Conservation (phyloP, 2,888 invertebrate species). For the Eupithecia abbreviata region DNA sequence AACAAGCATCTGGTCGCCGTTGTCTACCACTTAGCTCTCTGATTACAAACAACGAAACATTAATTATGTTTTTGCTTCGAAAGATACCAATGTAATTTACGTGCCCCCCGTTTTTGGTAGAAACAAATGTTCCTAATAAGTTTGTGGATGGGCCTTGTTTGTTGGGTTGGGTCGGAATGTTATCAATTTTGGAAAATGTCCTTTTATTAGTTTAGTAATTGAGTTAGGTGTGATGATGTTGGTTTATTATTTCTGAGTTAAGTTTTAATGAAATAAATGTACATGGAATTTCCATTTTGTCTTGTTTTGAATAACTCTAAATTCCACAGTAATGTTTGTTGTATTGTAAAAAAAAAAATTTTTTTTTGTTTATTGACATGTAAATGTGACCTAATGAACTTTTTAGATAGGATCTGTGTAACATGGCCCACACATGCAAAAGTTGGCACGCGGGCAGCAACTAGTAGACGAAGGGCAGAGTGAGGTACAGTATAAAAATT, state of each 20-base stretch:
- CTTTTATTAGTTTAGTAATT: constrained; percentile 32
- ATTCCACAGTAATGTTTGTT: no score
- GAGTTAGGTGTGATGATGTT: constrained; percentile 25
- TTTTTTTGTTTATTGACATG: no score
- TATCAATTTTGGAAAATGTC: constrained; percentile 38
- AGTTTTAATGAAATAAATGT: not conserved
- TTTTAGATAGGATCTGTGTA: no score
- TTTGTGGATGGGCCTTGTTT: constrained; percentile 56
- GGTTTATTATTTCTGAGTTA: constrained; percentile 18
- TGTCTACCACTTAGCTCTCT: constrained; percentile 66
- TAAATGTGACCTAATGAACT: no score
- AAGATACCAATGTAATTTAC: constrained; percentile 74
- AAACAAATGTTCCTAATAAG: constrained; percentile 74
- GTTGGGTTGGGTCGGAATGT: constrained; percentile 41
- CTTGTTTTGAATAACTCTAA: not conserved
- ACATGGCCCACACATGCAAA: no score
- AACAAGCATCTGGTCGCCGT: constrained; percentile 59
- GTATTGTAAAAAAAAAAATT: no score
- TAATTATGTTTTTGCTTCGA: constrained; percentile 78
- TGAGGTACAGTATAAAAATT: no score
- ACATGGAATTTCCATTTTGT: not conserved
- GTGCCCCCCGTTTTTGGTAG: constrained; percentile 61
- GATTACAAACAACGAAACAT: constrained; percentile 77
- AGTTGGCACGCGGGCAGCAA: no score
- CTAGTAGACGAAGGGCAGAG: no score